phyloP scores from a whole-genome alignment of 2,797 vertebrate species.

The Scolopax rusticola region DNA sequence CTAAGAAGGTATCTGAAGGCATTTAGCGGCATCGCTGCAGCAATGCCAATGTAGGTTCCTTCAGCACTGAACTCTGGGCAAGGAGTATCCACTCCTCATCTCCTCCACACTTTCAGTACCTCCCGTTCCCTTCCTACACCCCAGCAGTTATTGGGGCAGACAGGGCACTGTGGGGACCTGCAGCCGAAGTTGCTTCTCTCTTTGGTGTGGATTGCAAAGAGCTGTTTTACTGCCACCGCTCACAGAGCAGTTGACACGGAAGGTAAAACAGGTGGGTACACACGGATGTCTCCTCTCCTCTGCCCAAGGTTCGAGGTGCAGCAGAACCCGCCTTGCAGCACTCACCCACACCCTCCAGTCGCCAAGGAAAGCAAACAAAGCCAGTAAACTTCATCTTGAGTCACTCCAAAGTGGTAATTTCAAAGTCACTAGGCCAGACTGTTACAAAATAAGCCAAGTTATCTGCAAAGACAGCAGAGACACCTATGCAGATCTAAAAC shows the following conservation, averaged over 20 bases:
- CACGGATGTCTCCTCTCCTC: background rate
- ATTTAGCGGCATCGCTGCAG: background rate
- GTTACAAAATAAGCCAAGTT: slow-evolving; percentile 34
- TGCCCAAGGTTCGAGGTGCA: background rate
- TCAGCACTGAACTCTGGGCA: background rate
- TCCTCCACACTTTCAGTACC: background rate
- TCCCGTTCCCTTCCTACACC: background rate
- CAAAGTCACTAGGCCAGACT: background rate
- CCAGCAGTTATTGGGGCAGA: background rate
- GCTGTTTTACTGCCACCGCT: background rate
- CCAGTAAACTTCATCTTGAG: slow-evolving; percentile 63
- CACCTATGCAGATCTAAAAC: background rate
- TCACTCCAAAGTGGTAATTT: slow-evolving; percentile 11
- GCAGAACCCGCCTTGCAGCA: background rate
- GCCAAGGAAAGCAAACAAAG: slow-evolving; percentile 68
- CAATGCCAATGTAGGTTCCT: background rate
- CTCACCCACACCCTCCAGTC: slow-evolving; percentile 21
- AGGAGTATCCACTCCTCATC: background rate
- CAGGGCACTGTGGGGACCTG: fast-evolving
- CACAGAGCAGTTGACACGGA: background rate
- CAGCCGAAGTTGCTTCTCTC: background rate
- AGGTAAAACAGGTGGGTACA: background rate
- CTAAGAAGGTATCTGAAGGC: background rate
- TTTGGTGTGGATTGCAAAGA: background rate
- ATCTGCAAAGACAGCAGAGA: background rate